Evolutionary conservation across 2,113 vertebrate genomes (phyloP), one percentile per base, ranked within the genome.

Genomic region (Prochilodus magdalenae): DNA sequence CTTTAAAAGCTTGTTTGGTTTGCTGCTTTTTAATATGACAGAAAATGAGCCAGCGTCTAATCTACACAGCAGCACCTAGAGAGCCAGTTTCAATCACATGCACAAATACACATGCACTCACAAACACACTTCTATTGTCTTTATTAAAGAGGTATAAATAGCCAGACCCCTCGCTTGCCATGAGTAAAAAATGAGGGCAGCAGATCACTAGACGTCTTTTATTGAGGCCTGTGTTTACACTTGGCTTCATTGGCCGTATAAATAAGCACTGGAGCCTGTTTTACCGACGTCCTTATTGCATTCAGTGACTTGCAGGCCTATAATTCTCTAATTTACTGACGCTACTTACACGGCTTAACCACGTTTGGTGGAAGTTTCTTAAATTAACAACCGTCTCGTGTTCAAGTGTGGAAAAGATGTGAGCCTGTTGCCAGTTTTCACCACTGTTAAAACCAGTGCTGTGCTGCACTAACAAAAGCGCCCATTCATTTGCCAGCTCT

Each of bases 191-290:
- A 79, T 80, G 84, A 87, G 87, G 84, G 44, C 75, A 84, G 77
- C 78, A 44, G 82, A 88, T 87, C 84, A 69, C 60, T 78, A 89
- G 81, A 76, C 57, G 27, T 72, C 79, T 91, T 36, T 90, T 92
- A 92, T 91, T 87, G 89, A 90, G 85, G 88, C 84, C 82, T 84
- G 82, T 91, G 89, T 92, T 92, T 92, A 90, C 85, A 74, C 84
- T 89, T 70, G 30, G 60, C 76, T 91, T 92, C 92, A 93, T 92
- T 92, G 90, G 89, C 88, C 83, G 7, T 85, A 90, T 93, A 91
- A 92, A 93, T 91, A 90, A 90, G 83, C 76, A 65, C 80, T 83
- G 82, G 85, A 86, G 86, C 86, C 87, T 84, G 87, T 89, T 92
- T 89, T 90, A 89, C 80, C 51, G 3, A 80, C 88, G 85, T n/a